A percentile compares a stretch with the other conserved stretches of the same genome.
Evolutionary conservation across 2,113 vertebrate species (phyloP).

Genomic region (Austrofundulus limnaeus): DNA sequence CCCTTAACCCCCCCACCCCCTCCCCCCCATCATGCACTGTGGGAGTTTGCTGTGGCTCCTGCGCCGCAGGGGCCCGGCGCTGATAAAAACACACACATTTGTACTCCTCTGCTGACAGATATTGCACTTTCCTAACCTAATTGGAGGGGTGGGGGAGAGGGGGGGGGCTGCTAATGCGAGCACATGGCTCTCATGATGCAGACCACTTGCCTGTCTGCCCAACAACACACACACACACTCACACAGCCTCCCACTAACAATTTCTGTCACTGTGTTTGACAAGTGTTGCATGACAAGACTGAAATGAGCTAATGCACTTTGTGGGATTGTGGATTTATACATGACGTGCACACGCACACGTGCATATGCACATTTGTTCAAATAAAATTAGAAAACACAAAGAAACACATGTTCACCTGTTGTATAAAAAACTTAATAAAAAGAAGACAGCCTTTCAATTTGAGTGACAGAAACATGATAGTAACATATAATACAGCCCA

Average conservation of each 20-base stretch:
- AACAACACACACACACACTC: conserved; percentile 32
- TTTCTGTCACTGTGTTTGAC: conserved; percentile 69
- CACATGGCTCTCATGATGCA: conserved; percentile 88
- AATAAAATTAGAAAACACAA: too few relatives aligned
- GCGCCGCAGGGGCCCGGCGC: conserved; percentile 75
- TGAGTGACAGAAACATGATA: too few relatives aligned
- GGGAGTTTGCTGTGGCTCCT: conserved; percentile 79
- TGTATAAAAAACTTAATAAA: too few relatives aligned
- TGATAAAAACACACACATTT: conserved; percentile 96
- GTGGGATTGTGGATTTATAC: conserved; percentile 30
- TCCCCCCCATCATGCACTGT: conserved; percentile 69
- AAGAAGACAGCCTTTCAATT: too few relatives aligned
- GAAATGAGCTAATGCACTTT: conserved; percentile 78
- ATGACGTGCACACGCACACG: conserved; percentile 4
- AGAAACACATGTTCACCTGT: too few relatives aligned
- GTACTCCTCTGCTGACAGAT: conserved; percentile 98
- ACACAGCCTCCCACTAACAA: conserved; percentile 41
- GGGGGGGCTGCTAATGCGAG: conserved; percentile 83
- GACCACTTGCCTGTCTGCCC: conserved; percentile 66
- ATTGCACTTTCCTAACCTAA: conserved; percentile 96
- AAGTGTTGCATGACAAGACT: conserved; percentile 75
- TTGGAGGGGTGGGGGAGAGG: conserved; percentile 73
- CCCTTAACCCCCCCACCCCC: conserved; percentile 10
- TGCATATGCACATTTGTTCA: not conserved
- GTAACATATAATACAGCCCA: too few relatives aligned